Base-by-base conservation (phyloP, 2,888 invertebrate genomes). In the Lucinisca nassula region DNA sequence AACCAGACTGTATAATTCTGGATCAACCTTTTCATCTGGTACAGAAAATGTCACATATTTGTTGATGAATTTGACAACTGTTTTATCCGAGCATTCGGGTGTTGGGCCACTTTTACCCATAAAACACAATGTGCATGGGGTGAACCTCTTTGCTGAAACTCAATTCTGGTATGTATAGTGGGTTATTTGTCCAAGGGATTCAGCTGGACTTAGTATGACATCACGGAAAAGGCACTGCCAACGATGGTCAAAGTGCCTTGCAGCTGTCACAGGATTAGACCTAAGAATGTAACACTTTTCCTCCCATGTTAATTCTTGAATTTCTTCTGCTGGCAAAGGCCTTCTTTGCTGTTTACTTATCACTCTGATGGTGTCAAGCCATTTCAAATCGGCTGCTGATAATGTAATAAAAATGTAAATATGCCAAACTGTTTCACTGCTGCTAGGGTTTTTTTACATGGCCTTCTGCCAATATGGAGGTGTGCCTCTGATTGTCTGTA, bases 381-480 rank as follows among this genome's bases (percentile, higher is more conserved):
- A 94, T 49, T 91, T 86, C 8, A 87, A 86, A 67, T 93, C 94
- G 49, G 92, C 90, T 14, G 93, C 92, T 40, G 91, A 91, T 24
- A 93, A 73, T 30, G 92, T 92, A 14, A 92, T 73, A 55, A 93
- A 93, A 85, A 92, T 1, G 92, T 92, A n/a, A 92, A 92, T 14
- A 90, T 87, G 90, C 87, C 32, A n/a, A n/a, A n/a, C n/a, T n/a
- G n/a, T n/a, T n/a, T n/a, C n/a, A n/a, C n/a, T n/a, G n/a, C n/a
- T n/a, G 91, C 92, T 37, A 92, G 81, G 4, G 92, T 40, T 24
- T 91, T 82, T 70, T 84, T 27, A 90, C 80, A 88, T 80, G 17
- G 72, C 75, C 38, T 85, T 87, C 61, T 89, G 81, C 91, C 92
- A 92, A 76, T 91, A 93, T 24, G 89, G 88, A 4, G 93, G 93